Evolutionary conservation across 1,140 invertebrate species (phyloP).

Genomic region (Tetramorium parvispinum): DNA sequence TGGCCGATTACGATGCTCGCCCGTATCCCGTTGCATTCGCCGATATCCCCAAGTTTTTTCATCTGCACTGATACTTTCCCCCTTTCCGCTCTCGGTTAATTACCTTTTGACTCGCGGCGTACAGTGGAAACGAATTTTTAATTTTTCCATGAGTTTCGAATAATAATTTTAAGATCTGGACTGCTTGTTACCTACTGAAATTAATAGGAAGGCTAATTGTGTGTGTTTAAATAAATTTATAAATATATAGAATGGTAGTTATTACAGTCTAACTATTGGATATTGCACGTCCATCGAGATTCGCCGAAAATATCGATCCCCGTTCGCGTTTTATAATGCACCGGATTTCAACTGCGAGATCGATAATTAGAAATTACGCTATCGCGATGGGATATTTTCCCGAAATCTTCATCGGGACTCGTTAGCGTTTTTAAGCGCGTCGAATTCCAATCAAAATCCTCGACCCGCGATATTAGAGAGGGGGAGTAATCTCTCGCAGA

Average conservation of each 20-base stretch:
- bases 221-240: background rate
- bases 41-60: background rate
- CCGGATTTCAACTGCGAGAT: conserved; percentile 4
- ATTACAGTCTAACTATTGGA: background rate
- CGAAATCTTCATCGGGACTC: conserved; percentile 53
- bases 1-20: conserved; percentile 68
- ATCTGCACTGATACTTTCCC: background rate
- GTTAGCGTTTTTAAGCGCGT: conserved; percentile 55
- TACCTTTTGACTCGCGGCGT: background rate
- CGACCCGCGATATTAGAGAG: conserved; percentile 44
- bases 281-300: background rate
- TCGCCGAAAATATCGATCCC: background rate
- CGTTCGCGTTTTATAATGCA: background rate
- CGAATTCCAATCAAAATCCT: conserved; percentile 57
- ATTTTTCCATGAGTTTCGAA: background rate
- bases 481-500: conserved; percentile 46
- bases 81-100: background rate
- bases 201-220: background rate
- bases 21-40: conserved; percentile 6
- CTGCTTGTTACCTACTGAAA: background rate
- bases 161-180: background rate
- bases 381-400: conserved; percentile 42
- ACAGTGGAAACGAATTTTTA: background rate
- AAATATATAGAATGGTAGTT: background rate
- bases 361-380: conserved; percentile 50